Conservation (phyloP, 2,113 vertebrate genomes). For the Silurus glanis region DNA sequence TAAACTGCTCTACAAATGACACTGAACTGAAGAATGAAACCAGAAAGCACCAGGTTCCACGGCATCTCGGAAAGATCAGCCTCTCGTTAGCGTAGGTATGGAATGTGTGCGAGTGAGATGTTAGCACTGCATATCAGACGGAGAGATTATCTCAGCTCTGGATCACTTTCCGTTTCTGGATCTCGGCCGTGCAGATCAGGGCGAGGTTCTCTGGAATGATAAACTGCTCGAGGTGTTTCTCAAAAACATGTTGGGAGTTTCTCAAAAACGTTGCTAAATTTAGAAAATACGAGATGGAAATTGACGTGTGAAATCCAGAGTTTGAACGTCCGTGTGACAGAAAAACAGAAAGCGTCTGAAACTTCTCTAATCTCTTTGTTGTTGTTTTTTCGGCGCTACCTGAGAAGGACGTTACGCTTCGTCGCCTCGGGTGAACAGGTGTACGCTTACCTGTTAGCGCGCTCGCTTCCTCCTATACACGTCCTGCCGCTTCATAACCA, state of each 20-base stretch:
- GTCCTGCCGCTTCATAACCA: background rate
- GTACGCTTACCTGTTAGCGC: background rate
- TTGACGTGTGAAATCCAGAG: no score
- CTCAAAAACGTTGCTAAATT: background rate
- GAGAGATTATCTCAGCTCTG: background rate
- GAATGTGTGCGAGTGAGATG: background rate
- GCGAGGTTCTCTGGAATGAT: background rate
- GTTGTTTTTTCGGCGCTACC: background rate
- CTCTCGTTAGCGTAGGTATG: background rate
- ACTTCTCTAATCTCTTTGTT: background rate
- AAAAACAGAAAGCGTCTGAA: background rate
- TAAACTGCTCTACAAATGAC: no score
- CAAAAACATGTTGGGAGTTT: no score
- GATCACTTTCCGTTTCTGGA: background rate
- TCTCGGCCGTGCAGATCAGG: background rate
- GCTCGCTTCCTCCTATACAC: background rate
- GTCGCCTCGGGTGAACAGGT: constrained; percentile 7
- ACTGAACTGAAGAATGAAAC: background rate
- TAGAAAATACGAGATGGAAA: background rate
- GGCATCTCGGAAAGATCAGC: background rate
- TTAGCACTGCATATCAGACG: background rate
- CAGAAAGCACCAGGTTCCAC: background rate
- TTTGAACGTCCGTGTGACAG: no score
- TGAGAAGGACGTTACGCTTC: background rate
- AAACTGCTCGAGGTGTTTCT: background rate